These are phyloP conservation scores for Megastigmus dorsalis DNA, from an alignment of 2,888 invertebrate species.

Conservation along the genomic window DNA sequence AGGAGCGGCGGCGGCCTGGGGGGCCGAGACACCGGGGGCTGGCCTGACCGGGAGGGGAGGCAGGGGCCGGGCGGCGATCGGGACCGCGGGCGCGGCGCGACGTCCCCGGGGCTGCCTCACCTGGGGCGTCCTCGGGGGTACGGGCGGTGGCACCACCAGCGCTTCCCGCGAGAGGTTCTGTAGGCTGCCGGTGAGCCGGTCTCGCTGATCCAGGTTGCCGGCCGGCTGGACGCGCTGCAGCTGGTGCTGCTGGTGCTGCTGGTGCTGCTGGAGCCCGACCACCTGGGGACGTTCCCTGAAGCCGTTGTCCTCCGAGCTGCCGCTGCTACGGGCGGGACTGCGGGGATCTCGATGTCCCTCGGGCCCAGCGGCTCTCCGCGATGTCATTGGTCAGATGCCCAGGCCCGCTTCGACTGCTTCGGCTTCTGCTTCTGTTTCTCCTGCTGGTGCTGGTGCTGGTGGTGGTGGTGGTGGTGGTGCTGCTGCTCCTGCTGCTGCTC, in stretches of 20 bases:
- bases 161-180: conserved; percentile 49
- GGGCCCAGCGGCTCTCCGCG: conserved; percentile 69
- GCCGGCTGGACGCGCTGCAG: not conserved
- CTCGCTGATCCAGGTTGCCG: conserved; percentile 24
- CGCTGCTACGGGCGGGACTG: conserved; percentile 71
- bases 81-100: conserved; percentile 33
- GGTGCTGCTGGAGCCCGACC: conserved; percentile 45
- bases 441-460: conserved; percentile 7
- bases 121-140: conserved; percentile 65
- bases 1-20: too few species aligned
- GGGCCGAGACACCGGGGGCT: too few species aligned
- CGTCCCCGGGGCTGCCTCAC: conserved; percentile 54
- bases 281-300: conserved; percentile 61
- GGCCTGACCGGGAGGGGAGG: too few species aligned
- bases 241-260: conserved; percentile 4
- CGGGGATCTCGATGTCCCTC: conserved; percentile 69
- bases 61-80: too few species aligned
- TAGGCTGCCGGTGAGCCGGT: conserved; percentile 39
- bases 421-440: conserved; percentile 22
- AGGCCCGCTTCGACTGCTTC: conserved; percentile 6
- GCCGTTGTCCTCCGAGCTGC: conserved; percentile 71
- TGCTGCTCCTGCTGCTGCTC: not conserved
- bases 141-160: conserved; percentile 56
- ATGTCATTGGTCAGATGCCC: conserved; percentile 69
- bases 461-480: not conserved